Evolutionary conservation across 2,797 vertebrate species (phyloP), one percentile per base, ranked within the genome.

Genomic region (Eremophila alpestris): DNA sequence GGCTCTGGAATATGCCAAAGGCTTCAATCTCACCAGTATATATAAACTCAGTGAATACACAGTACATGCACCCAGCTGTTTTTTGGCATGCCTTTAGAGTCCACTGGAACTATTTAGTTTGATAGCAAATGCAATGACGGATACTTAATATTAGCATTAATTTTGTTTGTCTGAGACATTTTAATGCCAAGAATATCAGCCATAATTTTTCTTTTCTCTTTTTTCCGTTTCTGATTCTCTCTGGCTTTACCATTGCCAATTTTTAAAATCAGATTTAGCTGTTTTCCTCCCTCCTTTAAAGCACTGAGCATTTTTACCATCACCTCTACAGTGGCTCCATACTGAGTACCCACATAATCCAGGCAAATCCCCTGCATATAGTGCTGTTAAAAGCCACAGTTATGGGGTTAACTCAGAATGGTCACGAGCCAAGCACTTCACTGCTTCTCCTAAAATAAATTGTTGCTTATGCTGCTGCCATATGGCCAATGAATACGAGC

Each of bases 21-120:
- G 62, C 90, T 93, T 96, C 87, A 95, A 1, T 89, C 87, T 95
- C 93, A 91, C 89, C 78, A 83, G 62, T 40, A 27, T 83, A 38
- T 93, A 80, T 95, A 95, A 96, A 97, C 69, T 94, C 30, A 52
- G 2, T 81, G 86, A 94, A 41, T 74, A 84, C 54, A 92, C 71
- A 71, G 16, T 87, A 59, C 85, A 69, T 71, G 60, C 67, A 78
- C 65, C 84, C 89, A 90, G 69, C 89, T 95, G 86, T 1, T 69
- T 94, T 80, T 78, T 95, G 93, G 73, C 93, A 30, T 85, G 81
- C 71, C 69, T 90, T 93, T 87, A 69, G 24, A 79, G 54, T 92
- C 58, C 63, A 63, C 65, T 81, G 76, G 58, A 95, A 76, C 65
- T 87, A 30, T 94, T 96, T 81, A 78, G 59, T 90, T 93, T 88